These are phyloP conservation scores for Drosophila rufa DNA, from an alignment of 1,140 invertebrate species.

Conservation along the genomic window DNA sequence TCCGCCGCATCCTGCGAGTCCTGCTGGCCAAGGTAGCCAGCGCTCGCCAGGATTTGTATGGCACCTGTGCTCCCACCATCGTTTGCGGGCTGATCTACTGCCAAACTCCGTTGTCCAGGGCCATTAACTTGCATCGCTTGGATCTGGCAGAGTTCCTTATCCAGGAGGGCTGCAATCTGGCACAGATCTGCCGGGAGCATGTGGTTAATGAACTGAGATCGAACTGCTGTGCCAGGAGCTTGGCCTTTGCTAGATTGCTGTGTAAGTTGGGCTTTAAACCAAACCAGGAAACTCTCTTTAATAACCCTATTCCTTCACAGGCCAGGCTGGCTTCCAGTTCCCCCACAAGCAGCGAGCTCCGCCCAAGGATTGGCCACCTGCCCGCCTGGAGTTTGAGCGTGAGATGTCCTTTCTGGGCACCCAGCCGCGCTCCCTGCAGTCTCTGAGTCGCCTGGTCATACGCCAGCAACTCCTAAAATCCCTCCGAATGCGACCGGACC, in stretches of 20 bases:
- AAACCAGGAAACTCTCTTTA: no score
- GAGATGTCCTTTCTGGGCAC: constrained; percentile 37
- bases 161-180: constrained; percentile 85
- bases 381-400: constrained; percentile 49
- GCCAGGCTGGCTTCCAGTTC: constrained; percentile 69
- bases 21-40: constrained; percentile 82
- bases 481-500: constrained; percentile 30
- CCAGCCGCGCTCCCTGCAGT: constrained; percentile 61
- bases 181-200: constrained; percentile 66
- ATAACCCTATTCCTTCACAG: constrained; percentile 22
- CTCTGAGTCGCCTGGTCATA: constrained; percentile 61
- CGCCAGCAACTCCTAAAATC: constrained; percentile 45
- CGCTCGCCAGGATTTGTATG: constrained; percentile 58
- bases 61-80: constrained; percentile 39
- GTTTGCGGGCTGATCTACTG: constrained; percentile 81
- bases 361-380: constrained; percentile 31
- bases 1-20: constrained; percentile 85
- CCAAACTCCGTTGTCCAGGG: constrained; percentile 86
- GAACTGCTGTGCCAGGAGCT: constrained; percentile 12
- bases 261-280: constrained; percentile 44
- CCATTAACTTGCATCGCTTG: constrained; percentile 85
- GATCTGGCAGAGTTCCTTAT: constrained; percentile 85
- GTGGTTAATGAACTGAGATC: constrained; percentile 57
- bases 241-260: constrained; percentile 59
- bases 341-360: constrained; percentile 31